Evolutionary conservation across 2,113 vertebrate species (phyloP), one percentile per base, ranked within the genome.

Genomic region (Lepus americanus): DNA sequence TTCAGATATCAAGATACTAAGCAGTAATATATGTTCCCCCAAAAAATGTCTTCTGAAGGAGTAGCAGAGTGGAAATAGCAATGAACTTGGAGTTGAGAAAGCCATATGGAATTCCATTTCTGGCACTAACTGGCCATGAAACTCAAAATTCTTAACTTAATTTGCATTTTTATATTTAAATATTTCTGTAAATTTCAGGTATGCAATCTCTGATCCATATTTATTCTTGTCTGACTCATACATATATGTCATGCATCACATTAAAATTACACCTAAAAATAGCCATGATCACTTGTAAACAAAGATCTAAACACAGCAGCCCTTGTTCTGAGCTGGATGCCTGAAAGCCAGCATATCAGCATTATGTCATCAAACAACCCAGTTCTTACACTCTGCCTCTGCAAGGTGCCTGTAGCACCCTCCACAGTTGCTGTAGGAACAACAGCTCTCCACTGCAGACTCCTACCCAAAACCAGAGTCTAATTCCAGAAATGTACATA

Each of bases 91-190:
- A 67, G 36, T 90, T 53, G 33, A 69, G 25, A 76, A 9, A 95
- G 39, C 64, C 79, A 94, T 59, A 55, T 39, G 49, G 63, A 70
- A 33, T 31, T 89, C 59, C 36, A n/a, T 87, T 87, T 53, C 80
- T 69, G 31, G 66, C 74, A 87, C 29, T 31, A 33, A 31, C 9
- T 94, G 39, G 12, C 22, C 36, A 13, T 76, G 31, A 92, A 36
- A 81, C 22, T 63, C 78, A 87, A 81, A 23, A 39, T 33, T 76
- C 23, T 72, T 94, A 89, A 67, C 81, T 49, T 74, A 73, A 78
- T 95, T 76, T 97, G 36, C 31, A 78, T 82, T 95, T 85, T 70
- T 73, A 23, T 78, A 69, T 97, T 87, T 92, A 88, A 83, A 39
- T 83, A 61, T 36, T 77, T 84, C 69, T 92, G 17, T 93, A 81